phyloP scores from a whole-genome alignment of 2,113 vertebrate species.

The Odontesthes bonariensis region DNA sequence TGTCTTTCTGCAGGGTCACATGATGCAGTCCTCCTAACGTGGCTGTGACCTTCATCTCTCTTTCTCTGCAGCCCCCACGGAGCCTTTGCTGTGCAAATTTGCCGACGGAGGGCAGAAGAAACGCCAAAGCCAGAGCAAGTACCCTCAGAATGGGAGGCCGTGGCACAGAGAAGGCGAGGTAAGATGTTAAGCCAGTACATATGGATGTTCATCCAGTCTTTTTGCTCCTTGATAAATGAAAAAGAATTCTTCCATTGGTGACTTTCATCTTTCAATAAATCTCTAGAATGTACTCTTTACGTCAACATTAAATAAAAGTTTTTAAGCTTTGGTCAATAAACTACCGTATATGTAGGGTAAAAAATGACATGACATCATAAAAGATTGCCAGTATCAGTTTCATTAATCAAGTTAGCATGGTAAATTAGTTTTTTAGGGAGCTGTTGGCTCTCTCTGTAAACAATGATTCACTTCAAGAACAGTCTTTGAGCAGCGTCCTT shows the following conservation, averaged over 20 bases:
- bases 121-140: constrained; percentile 98
- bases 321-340: neutral
- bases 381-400: too few species aligned
- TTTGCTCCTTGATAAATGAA: neutral
- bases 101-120: constrained; percentile 98
- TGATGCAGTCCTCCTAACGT: constrained; percentile 63
- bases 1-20: constrained; percentile 76
- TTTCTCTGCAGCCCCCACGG: constrained; percentile 91
- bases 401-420: neutral
- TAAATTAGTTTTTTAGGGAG: neutral
- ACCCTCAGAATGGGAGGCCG: constrained; percentile 95
- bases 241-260: neutral
- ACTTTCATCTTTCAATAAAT: neutral
- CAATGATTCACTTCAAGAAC: neutral
- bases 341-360: too few species aligned
- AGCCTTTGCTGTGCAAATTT: constrained; percentile 99
- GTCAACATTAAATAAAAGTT: neutral
- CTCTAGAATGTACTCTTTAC: neutral
- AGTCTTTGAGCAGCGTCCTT: neutral
- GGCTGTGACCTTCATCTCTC: constrained; percentile 56
- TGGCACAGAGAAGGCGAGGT: constrained; percentile 98
- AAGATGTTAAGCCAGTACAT: constrained; percentile 63
- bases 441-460: neutral
- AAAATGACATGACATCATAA: too few species aligned
- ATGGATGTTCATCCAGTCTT: neutral